Percentiles rank a stretch among this genome's conserved stretches.
phyloP scores from a whole-genome alignment of 2,113 vertebrate genomes.

The Dicentrarchus labrax region DNA sequence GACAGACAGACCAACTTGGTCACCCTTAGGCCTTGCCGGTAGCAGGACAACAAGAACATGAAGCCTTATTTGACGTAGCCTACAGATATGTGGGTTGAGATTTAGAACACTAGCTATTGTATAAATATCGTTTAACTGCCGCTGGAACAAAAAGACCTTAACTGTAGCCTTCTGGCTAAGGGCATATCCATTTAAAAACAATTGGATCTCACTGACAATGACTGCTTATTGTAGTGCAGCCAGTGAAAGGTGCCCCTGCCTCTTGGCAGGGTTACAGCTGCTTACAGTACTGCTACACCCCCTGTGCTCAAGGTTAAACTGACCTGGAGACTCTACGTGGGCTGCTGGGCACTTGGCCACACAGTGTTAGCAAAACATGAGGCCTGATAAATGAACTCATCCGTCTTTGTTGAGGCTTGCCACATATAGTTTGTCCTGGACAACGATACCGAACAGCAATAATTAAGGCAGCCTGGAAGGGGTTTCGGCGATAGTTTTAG shows the following conservation, averaged over 20 bases:
- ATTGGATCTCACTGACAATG: slow-evolving; percentile 39
- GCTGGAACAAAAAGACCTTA: slow-evolving; percentile 6
- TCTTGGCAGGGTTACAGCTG: slow-evolving; percentile 73
- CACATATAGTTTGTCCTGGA: slow-evolving; percentile 69
- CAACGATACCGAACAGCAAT: slow-evolving; percentile 54
- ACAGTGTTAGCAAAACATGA: slow-evolving; percentile 78
- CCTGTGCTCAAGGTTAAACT: slow-evolving; percentile 84
- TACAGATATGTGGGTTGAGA: slow-evolving; percentile 12
- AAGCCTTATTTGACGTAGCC: not conserved
- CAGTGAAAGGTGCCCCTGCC: slow-evolving; percentile 56
- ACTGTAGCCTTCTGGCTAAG: slow-evolving; percentile 33
- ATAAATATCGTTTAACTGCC: not conserved
- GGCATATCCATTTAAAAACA: slow-evolving; percentile 61
- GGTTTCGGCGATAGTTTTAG: slow-evolving; percentile 29
- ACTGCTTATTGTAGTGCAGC: slow-evolving; percentile 47
- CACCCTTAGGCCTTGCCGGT: not conserved
- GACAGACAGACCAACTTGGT: not conserved
- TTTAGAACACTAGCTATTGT: not conserved
- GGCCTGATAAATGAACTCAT: slow-evolving; percentile 82
- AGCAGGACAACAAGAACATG: slow-evolving; percentile 1
- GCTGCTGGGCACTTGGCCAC: slow-evolving; percentile 75
- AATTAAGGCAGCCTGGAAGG: slow-evolving; percentile 61
- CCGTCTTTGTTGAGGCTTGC: slow-evolving; percentile 78
- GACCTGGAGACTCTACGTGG: slow-evolving; percentile 75
- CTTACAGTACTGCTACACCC: slow-evolving; percentile 59